phyloP scores from a whole-genome alignment of 2,888 invertebrate species.

The Corythucha ciliata region DNA sequence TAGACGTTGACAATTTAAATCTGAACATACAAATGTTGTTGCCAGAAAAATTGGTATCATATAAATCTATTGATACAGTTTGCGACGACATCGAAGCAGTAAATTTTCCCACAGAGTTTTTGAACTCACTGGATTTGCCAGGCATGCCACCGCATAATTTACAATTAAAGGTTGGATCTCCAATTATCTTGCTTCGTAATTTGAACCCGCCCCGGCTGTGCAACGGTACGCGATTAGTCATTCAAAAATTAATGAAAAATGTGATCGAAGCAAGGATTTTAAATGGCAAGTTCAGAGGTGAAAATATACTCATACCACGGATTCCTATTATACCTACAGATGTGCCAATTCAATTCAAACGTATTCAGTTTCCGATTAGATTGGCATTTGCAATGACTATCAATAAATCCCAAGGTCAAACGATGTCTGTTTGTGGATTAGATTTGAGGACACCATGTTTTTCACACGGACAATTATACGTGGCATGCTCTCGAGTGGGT shows the following conservation, averaged over 20 bases:
- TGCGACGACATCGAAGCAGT: conserved; percentile 30
- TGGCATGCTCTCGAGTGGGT: too few relatives aligned
- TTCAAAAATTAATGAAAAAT: conserved; percentile 34
- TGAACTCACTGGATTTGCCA: conserved; percentile 37
- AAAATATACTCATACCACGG: conserved; percentile 34
- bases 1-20: conserved; percentile 38
- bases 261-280: conserved; percentile 35
- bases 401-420: conserved; percentile 33
- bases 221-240: conserved; percentile 35
- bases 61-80: conserved; percentile 35
- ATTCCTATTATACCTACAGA: conserved; percentile 17
- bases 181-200: conserved; percentile 35
- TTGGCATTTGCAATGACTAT: conserved; percentile 32
- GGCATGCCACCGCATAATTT: conserved; percentile 30
- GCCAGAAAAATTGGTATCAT: conserved; percentile 33
- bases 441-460: conserved; percentile 31
- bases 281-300: conserved; percentile 32
- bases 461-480: too few relatives aligned
- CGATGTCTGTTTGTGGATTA: conserved; percentile 27
- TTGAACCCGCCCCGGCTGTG: conserved; percentile 35
- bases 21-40: conserved; percentile 35
- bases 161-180: conserved; percentile 35
- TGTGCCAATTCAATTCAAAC: conserved; percentile 29
- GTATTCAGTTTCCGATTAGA: conserved; percentile 31
- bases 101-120: conserved; percentile 36